Evolutionary conservation across 2,888 invertebrate species (phyloP), one percentile per base, ranked within the genome.

Genomic region (Phyllotreta striolata): DNA sequence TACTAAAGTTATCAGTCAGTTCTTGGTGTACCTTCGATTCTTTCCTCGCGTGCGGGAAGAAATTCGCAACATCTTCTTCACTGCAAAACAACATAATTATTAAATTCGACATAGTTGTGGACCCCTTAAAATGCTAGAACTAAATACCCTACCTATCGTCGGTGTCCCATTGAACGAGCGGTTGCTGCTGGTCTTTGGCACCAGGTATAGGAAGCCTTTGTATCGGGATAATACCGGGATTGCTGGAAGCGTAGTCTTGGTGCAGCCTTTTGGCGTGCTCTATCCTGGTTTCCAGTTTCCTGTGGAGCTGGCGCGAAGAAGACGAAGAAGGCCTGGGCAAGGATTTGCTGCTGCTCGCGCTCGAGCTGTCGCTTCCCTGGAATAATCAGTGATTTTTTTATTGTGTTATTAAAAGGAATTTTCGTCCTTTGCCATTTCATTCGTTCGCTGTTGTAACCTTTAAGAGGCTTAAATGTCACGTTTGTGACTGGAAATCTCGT

Each of bases 1-100:
- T 86, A 67, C 86, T 86, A 71, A 87, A 83, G 66, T 87, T 87
- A 73, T 86, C 85, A n/a, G 85, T 85, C 58, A 87, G 81, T 74
- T 86, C 85, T 70, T 83, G 83, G 64, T 85, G 84, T 40, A 78
- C 75, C 65, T 79, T 73, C 39, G 78, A 77, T 70, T 82, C 82
- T 68, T 81, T 81, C 44, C 80, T 74, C 1, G 80, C 78, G 49
- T 85, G 76, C 6, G 85, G 84, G 73, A 84, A 85, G 75, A 84
- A 84, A 72, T 84, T 83, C 14, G 81, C 82, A 56, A 85, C 82
- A 66, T 84, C 84, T 73, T 84, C 84, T 74, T 84, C 84, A 74
- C 84, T 84, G 70, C 54, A 63, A 66, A 10, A 51, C 2, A 35
- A 55, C 39, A 47, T 43, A 38, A 38, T n/a, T n/a, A n/a, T n/a